Evolutionary conservation across 2,113 vertebrate genomes (phyloP).

Genomic region (Callospermophilus lateralis): DNA sequence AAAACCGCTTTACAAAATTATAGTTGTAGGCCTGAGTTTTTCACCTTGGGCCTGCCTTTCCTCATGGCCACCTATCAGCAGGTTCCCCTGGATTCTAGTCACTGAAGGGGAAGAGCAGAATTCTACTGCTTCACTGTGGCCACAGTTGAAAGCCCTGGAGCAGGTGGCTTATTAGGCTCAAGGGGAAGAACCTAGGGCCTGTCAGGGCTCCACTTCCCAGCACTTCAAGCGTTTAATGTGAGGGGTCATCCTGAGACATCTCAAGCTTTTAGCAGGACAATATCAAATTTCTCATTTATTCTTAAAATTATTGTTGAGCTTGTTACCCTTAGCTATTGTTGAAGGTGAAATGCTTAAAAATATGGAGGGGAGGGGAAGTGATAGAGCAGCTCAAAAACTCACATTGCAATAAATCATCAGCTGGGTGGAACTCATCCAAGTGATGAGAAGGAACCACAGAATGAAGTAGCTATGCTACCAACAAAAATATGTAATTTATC

Average conservation of each 20-base stretch:
- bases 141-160: background rate
- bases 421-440: conserved; percentile 70
- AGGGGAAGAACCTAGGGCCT: fast-evolving
- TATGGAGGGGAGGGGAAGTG: background rate
- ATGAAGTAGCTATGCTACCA: conserved; percentile 65
- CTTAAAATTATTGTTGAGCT: conserved; percentile 22
- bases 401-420: conserved; percentile 79
- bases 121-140: background rate
- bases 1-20: background rate
- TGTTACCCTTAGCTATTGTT: conserved; percentile 60
- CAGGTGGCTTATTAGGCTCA: too few species aligned
- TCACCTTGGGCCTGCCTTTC: background rate
- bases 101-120: background rate
- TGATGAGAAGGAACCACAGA: conserved; percentile 43
- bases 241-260: background rate
- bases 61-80: background rate
- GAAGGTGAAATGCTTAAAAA: conserved; percentile 78
- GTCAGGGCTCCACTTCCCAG: background rate
- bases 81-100: background rate
- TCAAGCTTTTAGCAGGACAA: background rate
- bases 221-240: fast-evolving
- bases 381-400: conserved; percentile 64
- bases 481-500: conserved; percentile 81
- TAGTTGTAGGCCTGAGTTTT: background rate
- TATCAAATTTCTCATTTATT: background rate